Percentiles rank a stretch among this genome's conserved stretches.
phyloP scores from a whole-genome alignment of 92 coral and sea anemone species.

The Parazoanthus atlanticus region DNA sequence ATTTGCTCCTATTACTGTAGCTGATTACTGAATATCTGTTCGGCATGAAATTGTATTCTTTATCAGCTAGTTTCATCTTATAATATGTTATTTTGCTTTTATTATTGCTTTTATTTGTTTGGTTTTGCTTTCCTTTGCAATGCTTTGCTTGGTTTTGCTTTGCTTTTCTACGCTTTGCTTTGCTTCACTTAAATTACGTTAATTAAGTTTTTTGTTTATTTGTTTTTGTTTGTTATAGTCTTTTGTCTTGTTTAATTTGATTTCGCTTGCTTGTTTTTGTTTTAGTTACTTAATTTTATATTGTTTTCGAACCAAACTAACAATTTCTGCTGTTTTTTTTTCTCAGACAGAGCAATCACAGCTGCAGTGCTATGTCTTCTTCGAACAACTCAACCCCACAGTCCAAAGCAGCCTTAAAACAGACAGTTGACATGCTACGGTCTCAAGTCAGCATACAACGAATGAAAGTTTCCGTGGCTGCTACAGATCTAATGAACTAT shows the following conservation, averaged over 20 bases:
- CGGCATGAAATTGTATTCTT: no score
- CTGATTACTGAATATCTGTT: no score
- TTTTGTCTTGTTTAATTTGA: not conserved
- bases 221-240: no score
- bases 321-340: not conserved
- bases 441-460: slow-evolving; percentile 76
- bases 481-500: slow-evolving; percentile 84
- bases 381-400: slow-evolving; percentile 47
- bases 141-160: no score
- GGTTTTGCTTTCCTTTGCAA: not conserved
- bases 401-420: slow-evolving; percentile 75
- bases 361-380: slow-evolving; percentile 9
- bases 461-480: slow-evolving; percentile 82
- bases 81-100: no score
- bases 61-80: no score
- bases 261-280: not conserved
- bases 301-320: not conserved
- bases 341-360: not conserved
- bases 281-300: not conserved
- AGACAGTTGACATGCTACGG: slow-evolving; percentile 76
- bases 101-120: not conserved
- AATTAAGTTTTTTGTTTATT: no score
- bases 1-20: no score
- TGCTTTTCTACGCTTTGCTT: not conserved
- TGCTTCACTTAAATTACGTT: not conserved